Evolutionary conservation across 2,797 vertebrate species (phyloP).

Genomic region (Squalus acanthias): DNA sequence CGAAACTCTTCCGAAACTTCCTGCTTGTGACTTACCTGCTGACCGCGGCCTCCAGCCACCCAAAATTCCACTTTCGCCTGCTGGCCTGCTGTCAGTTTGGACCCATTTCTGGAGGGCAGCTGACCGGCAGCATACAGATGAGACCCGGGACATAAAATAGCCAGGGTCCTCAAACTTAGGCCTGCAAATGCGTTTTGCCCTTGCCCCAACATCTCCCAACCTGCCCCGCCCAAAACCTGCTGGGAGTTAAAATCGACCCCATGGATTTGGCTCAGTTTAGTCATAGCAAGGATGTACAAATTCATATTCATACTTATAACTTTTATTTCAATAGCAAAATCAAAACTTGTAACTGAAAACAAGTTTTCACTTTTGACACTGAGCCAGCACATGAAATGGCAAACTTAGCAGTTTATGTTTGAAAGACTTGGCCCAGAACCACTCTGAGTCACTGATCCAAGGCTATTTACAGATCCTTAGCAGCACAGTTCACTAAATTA

Average conservation of each 20-base stretch:
- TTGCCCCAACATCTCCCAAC: not conserved
- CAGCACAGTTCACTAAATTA: not conserved
- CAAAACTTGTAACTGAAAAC: slow-evolving; percentile 7
- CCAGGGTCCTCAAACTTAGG: not conserved
- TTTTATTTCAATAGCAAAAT: not conserved
- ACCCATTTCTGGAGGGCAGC: not conserved
- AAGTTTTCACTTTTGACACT: not conserved
- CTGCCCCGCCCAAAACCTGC: not conserved
- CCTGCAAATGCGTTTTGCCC: not conserved
- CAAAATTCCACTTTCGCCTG: not conserved
- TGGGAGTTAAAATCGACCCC: not conserved
- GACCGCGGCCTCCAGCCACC: not conserved
- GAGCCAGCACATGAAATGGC: not conserved
- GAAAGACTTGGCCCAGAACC: not conserved
- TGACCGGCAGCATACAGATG: not conserved
- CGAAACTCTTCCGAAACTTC: not conserved
- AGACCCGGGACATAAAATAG: not conserved
- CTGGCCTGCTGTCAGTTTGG: not conserved
- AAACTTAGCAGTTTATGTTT: not conserved
- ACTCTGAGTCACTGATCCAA: not conserved
- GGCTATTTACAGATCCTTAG: slow-evolving; percentile 6
- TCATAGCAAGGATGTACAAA: not conserved
- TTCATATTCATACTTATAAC: not conserved
- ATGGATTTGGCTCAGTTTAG: not conserved
- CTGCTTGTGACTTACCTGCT: not conserved